Percentiles rank a stretch among this genome's conserved stretches.
phyloP scores from a whole-genome alignment of 2,888 invertebrate species.

The Pristionchus fissidentatus region DNA sequence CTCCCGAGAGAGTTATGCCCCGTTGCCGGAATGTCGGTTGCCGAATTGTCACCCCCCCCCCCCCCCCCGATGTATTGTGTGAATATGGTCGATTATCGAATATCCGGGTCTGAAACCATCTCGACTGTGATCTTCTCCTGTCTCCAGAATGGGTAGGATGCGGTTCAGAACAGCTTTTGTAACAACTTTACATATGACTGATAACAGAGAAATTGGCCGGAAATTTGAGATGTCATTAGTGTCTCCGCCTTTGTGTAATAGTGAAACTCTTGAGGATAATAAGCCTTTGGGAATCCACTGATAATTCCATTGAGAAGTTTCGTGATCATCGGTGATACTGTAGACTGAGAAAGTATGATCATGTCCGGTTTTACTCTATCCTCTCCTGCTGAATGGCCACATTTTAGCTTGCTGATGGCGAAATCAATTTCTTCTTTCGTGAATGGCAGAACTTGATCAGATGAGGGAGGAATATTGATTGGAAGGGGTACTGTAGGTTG shows the following conservation, averaged over 20 bases:
- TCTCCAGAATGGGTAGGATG: not conserved
- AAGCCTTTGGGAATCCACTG: not conserved
- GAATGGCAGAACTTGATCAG: too few species aligned
- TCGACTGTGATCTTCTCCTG: not conserved
- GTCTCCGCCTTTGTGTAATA: not conserved
- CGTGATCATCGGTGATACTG: not conserved
- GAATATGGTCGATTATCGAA: not conserved
- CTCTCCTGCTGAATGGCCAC: not conserved
- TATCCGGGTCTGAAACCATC: not conserved
- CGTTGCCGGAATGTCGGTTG: too few species aligned
- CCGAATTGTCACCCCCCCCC: too few species aligned
- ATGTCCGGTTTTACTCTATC: not conserved
- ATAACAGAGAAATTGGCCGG: not conserved
- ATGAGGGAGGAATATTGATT: too few species aligned
- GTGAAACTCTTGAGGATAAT: not conserved
- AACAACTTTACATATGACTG: not conserved
- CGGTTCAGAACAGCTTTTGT: not conserved
- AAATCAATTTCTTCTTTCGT: too few species aligned
- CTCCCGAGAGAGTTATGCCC: too few species aligned
- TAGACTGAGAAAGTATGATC: not conserved
- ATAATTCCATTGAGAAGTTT: not conserved
- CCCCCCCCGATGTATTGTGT: not conserved
- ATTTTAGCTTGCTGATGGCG: too few species aligned
- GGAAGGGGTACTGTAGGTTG: too few species aligned
- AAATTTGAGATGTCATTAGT: not conserved